Evolutionary conservation across 2,888 invertebrate genomes (phyloP).

Genomic region (Anthophora plumipes): DNA sequence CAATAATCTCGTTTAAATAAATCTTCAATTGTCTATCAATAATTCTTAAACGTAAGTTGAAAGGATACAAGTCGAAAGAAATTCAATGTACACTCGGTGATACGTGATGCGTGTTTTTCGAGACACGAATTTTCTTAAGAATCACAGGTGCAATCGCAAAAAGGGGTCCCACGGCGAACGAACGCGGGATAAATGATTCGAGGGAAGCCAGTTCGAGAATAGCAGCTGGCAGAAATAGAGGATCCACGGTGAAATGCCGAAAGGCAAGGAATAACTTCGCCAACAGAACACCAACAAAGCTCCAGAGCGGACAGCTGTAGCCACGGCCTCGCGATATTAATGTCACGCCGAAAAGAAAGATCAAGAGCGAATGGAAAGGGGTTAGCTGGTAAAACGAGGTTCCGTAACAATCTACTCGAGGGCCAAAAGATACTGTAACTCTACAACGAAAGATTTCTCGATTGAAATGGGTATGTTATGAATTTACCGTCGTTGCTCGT

Average conservation of each 20-base stretch:
- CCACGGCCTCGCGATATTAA: constrained; percentile 56
- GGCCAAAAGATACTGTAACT: background rate
- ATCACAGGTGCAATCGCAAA: constrained; percentile 41
- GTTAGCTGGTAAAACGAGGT: constrained; percentile 10
- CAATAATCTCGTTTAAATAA: too few species aligned
- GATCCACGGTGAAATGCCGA: constrained; percentile 58
- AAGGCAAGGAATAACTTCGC: constrained; percentile 63
- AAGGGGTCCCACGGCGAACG: constrained; percentile 1
- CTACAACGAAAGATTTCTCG: background rate
- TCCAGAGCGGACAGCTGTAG: constrained; percentile 35
- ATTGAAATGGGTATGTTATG: background rate
- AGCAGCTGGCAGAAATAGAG: constrained; percentile 68
- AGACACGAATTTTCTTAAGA: constrained; percentile 30
- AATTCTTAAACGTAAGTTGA: too few species aligned
- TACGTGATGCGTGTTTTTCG: background rate
- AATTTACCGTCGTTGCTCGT: background rate
- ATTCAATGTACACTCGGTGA: background rate
- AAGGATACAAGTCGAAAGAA: background rate
- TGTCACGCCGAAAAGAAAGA: constrained; percentile 30
- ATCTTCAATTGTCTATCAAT: too few species aligned
- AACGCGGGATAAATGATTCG: constrained; percentile 39
- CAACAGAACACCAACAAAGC: constrained; percentile 56
- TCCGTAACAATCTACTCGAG: background rate
- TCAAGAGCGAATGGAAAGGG: background rate
- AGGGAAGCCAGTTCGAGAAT: constrained; percentile 67